Conservation (phyloP, 2,113 vertebrate genomes). For the Passer montanus region DNA sequence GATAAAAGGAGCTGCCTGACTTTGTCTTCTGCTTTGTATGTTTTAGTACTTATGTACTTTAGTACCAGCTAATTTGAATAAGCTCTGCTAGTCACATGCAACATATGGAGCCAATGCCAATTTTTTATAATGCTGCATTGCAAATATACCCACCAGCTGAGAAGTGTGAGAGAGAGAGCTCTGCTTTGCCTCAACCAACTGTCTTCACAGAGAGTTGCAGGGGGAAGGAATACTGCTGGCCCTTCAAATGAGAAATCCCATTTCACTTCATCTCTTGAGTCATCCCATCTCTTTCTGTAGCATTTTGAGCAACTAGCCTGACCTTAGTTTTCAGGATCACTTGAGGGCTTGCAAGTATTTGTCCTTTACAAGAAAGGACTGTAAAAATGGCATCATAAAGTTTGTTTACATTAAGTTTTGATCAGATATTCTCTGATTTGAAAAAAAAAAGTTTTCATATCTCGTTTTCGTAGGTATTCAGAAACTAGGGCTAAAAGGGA, state of each 20-base stretch:
- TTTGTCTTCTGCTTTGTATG: slow-evolving; percentile 61
- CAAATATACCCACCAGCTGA: slow-evolving; percentile 64
- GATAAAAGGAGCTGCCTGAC: slow-evolving; percentile 40
- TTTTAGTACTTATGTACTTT: slow-evolving; percentile 51
- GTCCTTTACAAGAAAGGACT: not conserved
- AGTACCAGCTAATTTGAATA: slow-evolving; percentile 58
- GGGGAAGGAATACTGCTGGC: not conserved
- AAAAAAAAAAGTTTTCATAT: not conserved
- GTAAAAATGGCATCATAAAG: not conserved
- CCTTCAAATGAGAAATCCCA: not conserved
- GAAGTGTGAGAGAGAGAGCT: slow-evolving; percentile 47
- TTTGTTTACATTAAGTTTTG: not conserved
- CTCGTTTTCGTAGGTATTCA: not conserved
- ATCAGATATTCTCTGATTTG: not conserved
- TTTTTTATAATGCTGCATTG: slow-evolving; percentile 54
- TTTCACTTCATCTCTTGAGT: not conserved
- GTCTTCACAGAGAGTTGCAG: slow-evolving; percentile 14
- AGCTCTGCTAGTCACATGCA: slow-evolving; percentile 53
- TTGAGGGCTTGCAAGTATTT: not conserved
- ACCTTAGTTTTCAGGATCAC: not conserved
- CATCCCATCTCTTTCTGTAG: not conserved
- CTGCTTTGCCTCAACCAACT: slow-evolving; percentile 45
- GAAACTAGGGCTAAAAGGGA: not conserved
- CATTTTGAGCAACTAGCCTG: not conserved
- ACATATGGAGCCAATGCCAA: slow-evolving; percentile 58